These are phyloP conservation scores for Sturmia bella DNA, from an alignment of 2,888 invertebrate genomes.

Conservation along the genomic window DNA sequence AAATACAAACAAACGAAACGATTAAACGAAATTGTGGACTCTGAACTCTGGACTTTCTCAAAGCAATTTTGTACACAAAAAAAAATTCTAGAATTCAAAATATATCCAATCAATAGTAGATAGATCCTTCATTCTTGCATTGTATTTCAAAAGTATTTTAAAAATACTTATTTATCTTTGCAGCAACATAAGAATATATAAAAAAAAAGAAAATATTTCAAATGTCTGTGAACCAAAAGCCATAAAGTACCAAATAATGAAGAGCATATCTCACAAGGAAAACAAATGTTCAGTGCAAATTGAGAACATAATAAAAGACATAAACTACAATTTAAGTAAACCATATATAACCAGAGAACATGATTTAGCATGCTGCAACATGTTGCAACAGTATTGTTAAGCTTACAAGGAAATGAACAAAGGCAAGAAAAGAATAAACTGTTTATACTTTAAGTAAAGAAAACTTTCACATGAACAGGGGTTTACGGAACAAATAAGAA, in stretches of 20 bases:
- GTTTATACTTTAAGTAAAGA: slow-evolving; percentile 7
- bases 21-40: no score
- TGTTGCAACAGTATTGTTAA: background rate
- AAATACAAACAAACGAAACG: no score
- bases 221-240: background rate
- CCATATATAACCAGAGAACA: background rate
- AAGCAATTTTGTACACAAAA: no score
- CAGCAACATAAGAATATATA: background rate
- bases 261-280: background rate
- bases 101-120: no score
- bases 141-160: background rate
- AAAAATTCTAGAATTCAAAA: no score
- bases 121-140: no score
- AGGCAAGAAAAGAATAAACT: background rate
- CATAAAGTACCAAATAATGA: background rate
- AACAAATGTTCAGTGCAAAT: background rate
- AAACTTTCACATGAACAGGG: background rate
- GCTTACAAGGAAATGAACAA: background rate
- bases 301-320: slow-evolving; percentile 6
- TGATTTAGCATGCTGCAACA: slow-evolving; percentile 17
- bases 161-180: slow-evolving; percentile 2
- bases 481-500: background rate
- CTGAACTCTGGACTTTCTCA: no score
- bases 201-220: background rate
- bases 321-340: slow-evolving; percentile 25